A percentile compares a stretch with the other conserved stretches of the same genome.
These are phyloP conservation scores for Mormyrus lacerda DNA, from an alignment of 2,113 vertebrate genomes.

Conservation along the genomic window DNA sequence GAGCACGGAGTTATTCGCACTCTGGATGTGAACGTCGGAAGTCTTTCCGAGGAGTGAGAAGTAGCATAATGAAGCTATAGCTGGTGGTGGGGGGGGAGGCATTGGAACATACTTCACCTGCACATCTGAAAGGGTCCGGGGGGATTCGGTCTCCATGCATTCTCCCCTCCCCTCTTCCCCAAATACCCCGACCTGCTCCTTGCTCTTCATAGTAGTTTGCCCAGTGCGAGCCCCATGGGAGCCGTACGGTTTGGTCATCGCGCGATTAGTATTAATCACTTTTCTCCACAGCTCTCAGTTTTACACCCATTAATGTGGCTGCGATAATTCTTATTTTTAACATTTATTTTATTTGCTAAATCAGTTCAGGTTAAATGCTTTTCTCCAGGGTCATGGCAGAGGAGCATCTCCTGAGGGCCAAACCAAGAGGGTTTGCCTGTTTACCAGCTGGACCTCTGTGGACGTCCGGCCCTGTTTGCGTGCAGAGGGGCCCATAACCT, in stretches of 20 bases:
- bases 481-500: not conserved
- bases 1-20: constrained; percentile 63
- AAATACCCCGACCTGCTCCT: not conserved
- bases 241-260: not conserved
- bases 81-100: not conserved
- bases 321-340: not conserved
- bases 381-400: not conserved
- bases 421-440: not conserved
- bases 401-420: not conserved
- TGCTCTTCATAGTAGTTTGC: not conserved
- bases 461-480: not conserved
- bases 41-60: constrained; percentile 41
- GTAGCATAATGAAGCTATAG: constrained; percentile 37
- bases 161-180: not conserved
- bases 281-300: not conserved
- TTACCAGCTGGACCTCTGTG: not conserved
- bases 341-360: not conserved
- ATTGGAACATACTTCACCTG: not conserved
- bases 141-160: not conserved
- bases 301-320: not conserved
- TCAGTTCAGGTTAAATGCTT: not conserved
- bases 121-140: not conserved
- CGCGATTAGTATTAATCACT: not conserved
- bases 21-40: constrained; percentile 52
- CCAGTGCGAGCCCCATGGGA: not conserved